Conservation (phyloP, 2,797 vertebrate species). For the Eurystomus glaucurus region DNA sequence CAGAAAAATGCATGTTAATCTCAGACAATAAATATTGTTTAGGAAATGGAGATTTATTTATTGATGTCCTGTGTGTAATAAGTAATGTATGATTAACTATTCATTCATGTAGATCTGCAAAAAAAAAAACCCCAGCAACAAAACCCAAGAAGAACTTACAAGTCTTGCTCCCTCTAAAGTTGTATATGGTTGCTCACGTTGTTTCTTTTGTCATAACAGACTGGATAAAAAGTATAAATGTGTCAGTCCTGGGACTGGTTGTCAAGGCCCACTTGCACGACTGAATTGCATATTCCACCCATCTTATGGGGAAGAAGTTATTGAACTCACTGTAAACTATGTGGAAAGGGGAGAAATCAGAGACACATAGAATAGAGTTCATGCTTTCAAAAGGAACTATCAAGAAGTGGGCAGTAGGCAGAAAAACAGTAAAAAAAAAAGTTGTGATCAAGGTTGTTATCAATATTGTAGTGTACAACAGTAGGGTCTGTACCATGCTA, state of each 20-base stretch:
- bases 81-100: background rate
- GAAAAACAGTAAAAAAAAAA: background rate
- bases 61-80: background rate
- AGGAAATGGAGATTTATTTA: background rate
- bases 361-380: background rate
- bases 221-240: background rate
- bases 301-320: background rate
- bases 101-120: background rate
- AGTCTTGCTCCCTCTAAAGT: background rate
- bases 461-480: background rate
- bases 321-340: rapidly evolving
- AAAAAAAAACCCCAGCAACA: background rate
- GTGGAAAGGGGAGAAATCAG: background rate
- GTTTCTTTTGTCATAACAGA: background rate
- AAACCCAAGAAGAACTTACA: background rate
- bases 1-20: background rate
- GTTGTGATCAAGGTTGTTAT: background rate
- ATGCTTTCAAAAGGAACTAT: background rate
- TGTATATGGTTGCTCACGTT: rapidly evolving
- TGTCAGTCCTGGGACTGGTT: background rate
- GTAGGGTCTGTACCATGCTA: background rate
- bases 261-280: background rate
- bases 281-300: background rate
- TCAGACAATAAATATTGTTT: background rate
- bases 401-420: rapidly evolving